Evolutionary conservation across 2,113 vertebrate species (phyloP), one percentile per base, ranked within the genome.

Genomic region (Myrmecophaga tridactyla): DNA sequence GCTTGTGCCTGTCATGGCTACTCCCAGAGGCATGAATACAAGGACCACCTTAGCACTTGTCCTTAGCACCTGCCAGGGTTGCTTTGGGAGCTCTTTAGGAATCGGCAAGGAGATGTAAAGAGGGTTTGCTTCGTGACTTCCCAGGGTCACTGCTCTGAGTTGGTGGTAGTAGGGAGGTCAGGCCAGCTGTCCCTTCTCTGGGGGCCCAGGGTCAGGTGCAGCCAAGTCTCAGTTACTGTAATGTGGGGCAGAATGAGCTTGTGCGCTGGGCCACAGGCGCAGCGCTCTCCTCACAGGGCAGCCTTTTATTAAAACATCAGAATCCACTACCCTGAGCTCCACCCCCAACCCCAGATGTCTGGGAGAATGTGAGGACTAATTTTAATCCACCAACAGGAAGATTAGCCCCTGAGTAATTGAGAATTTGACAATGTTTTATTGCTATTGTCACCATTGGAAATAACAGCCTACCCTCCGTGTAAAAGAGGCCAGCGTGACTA

Each of bases 391-490:
- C 53, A 48, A 1, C 46, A 21, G 36, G 25, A 31, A 39, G 53
- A 72, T n/a, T 41, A 58, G 58, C 34, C 15, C 46, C 63, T 67
- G 41, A 3, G 3, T 62, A 51, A 96, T 18, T 46, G 91, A 83
- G 86, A 76, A 75, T 80, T 88, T 72, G 63, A 81, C 62, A 62
- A 70, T 91, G 75, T 78, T 91, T 97, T 92, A 95, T 87, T 94
- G 97, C 89, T 77, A 3, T 95, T 96, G 94, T 96, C 87, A 76
- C 89, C 84, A 29, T 82, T 84, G 94, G 83, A 72, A 96, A 43
- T 72, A 95, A 94, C 58, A 62, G 83, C 58, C 41, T 91, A 87
- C 72, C 65, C 80, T 78, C 76, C 0, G 7, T 72, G 91, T 97
- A 92, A 85, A 91, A 94, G 72, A 86, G 96, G 90, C 72, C 86